These are phyloP conservation scores for Mnemiopsis leidyi DNA, from an alignment of 37 sponge, comb jelly and placozoan species.

Conservation along the genomic window DNA sequence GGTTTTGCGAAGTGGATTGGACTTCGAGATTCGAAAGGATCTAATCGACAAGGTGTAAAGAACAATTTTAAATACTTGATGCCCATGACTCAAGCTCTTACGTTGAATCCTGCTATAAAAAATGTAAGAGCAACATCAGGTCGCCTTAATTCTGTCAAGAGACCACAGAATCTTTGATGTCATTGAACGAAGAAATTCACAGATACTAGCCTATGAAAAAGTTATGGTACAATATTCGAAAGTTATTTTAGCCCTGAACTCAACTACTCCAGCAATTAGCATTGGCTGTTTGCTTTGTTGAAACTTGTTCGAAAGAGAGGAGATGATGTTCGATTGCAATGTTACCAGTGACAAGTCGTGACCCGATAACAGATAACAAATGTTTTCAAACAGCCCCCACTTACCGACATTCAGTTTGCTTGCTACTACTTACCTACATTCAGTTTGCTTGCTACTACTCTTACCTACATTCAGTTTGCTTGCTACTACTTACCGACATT, in stretches of 20 bases:
- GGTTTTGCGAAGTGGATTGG: slow-evolving; percentile 24
- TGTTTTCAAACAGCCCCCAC: no score
- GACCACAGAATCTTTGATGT: neutral
- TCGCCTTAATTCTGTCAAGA: neutral
- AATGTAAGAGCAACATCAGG: neutral
- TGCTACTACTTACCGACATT: slow-evolving; percentile 47
- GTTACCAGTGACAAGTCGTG: no score
- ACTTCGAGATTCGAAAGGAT: neutral
- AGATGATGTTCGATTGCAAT: no score
- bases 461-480: no score
- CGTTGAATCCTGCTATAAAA: neutral
- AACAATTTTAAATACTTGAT: neutral
- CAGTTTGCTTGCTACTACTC: slow-evolving; percentile 34
- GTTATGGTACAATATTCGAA: no score
- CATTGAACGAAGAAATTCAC: no score
- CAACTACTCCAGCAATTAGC: no score
- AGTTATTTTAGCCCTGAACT: no score
- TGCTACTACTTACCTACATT: slow-evolving; percentile 51
- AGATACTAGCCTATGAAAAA: no score
- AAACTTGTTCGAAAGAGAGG: no score
- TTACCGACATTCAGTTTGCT: slow-evolving; percentile 36
- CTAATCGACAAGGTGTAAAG: neutral
- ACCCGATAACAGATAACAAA: no score
- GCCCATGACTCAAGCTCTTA: neutral
- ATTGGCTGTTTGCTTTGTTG: no score